Conservation (phyloP, 2,113 vertebrate species). For the Amia ocellicauda region DNA sequence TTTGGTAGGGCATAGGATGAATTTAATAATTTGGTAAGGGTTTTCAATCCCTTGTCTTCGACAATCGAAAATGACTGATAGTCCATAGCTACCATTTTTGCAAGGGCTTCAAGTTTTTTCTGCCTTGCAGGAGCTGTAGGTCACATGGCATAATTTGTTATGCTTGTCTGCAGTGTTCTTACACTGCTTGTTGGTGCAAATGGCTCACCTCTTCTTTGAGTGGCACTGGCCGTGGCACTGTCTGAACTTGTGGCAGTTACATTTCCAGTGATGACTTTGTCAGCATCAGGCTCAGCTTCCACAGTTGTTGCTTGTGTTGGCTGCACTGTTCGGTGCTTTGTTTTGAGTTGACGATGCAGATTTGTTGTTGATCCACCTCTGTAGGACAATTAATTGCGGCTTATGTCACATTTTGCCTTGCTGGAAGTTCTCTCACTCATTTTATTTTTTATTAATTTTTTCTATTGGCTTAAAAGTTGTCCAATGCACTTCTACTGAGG, state of each 20-base stretch:
- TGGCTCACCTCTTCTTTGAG: neutral
- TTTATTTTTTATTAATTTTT: no score
- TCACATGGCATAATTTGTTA: neutral
- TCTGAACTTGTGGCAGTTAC: neutral
- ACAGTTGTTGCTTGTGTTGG: no score
- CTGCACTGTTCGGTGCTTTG: no score
- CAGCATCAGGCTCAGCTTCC: conserved; percentile 5
- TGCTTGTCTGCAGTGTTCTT: neutral
- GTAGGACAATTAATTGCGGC: no score
- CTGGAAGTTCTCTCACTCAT: no score
- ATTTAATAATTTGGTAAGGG: neutral
- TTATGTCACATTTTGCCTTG: no score
- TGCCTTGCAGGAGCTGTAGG: neutral
- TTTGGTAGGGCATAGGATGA: neutral
- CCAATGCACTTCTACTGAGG: no score
- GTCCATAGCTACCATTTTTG: neutral
- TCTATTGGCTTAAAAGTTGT: no score
- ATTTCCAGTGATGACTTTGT: no score
- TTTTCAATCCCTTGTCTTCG: neutral
- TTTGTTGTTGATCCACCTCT: no score
- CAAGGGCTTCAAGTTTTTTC: neutral
- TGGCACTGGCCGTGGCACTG: neutral
- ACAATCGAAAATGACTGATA: neutral
- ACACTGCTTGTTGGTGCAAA: neutral
- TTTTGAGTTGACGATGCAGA: no score